Evolutionary conservation across 2,797 vertebrate species (phyloP), one percentile per base, ranked within the genome.

Genomic region (Rallus crepitans): DNA sequence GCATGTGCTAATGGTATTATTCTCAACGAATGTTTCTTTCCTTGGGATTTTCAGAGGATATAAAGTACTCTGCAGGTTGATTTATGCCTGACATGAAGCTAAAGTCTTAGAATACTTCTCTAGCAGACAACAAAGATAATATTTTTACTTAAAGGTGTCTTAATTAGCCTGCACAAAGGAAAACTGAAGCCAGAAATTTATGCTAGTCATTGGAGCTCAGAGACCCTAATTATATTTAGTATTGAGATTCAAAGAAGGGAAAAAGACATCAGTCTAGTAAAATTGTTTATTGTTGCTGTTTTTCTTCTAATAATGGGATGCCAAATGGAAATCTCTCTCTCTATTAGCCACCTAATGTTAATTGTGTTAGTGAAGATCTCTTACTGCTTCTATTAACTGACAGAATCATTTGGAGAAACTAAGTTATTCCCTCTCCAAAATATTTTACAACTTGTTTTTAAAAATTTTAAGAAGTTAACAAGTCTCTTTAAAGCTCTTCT

Each of bases 1-100:
- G 98, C 97, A 97, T 98, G 98, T 98, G 96, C 96, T 98, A 98
- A 97, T 98, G 97, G 96, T 96, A 97, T 98, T 98, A 97, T 97
- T 98, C 98, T 98, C 98, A 98, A 99, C 98, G 96, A 98, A 98
- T 98, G 98, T 97, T 92, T 96, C 95, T 98, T 98, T 97, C 95
- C 97, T 98, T 96, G 95, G 97, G 97, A 98, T 97, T 98, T 98
- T 98, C 96, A 97, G 97, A 96, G 97, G 97, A 98, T 97, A 90
- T 96, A 97, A 98, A 97, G 80, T 90, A 96, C 97, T 98, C 96
- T 95, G 96, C 98, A 88, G 93, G 96, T 97, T 98, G 98, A 98
- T 98, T 98, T 98, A 99, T 98, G 97, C 95, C 98, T 98, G 97
- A 97, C 93, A 93, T 93, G 90, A 98, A 98, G 88, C 97, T 98